Conservation (phyloP, 2,888 invertebrate species). For the Diadegma fenestrale region DNA sequence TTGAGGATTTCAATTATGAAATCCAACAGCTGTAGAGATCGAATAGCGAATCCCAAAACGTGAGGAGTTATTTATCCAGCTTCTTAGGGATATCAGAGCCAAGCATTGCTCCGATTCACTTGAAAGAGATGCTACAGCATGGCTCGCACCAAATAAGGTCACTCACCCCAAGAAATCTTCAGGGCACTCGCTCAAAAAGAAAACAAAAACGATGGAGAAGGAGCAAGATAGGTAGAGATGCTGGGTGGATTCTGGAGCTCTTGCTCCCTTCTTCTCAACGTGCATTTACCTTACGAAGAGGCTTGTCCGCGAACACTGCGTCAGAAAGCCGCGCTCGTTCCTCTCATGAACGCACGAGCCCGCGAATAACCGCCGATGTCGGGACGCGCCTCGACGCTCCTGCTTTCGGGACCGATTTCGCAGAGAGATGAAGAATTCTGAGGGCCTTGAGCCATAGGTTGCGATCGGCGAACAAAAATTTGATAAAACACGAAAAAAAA, state of each 20-base stretch:
- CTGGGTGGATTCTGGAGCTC: constrained; percentile 66
- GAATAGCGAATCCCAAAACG: constrained; percentile 30
- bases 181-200: constrained; percentile 53
- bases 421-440: constrained; percentile 71
- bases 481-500: constrained; percentile 42
- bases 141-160: constrained; percentile 78
- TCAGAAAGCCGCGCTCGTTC: constrained; percentile 39
- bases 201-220: constrained; percentile 34
- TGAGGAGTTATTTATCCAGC: constrained; percentile 42
- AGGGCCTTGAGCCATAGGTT: constrained; percentile 47
- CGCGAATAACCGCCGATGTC: constrained; percentile 16
- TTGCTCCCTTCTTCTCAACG: constrained; percentile 43
- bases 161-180: constrained; percentile 74
- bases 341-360: constrained; percentile 23
- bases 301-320: constrained; percentile 13
- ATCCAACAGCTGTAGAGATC: constrained; percentile 8
- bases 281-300: constrained; percentile 47
- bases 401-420: constrained; percentile 75
- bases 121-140: constrained; percentile 55
- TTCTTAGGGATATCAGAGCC: constrained; percentile 58
- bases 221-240: constrained; percentile 13
- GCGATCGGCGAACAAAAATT: constrained; percentile 27
- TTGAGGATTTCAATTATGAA: constrained; percentile 15
- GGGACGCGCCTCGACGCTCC: constrained; percentile 68
- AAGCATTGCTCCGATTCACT: constrained; percentile 51